Evolutionary conservation across 2,888 invertebrate genomes (phyloP), one percentile per base, ranked within the genome.

Genomic region (Lycia hirtaria): DNA sequence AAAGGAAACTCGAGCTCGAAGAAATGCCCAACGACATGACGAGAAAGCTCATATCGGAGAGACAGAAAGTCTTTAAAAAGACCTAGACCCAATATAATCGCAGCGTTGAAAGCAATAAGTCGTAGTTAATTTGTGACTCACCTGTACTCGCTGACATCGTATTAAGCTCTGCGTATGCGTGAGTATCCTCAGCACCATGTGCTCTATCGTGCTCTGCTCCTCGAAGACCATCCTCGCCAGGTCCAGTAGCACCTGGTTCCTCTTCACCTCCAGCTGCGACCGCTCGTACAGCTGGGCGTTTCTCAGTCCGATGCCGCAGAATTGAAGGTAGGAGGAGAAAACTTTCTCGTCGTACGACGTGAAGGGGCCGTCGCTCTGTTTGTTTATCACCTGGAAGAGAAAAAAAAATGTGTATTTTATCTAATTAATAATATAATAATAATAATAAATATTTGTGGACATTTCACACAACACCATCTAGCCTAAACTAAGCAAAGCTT

Each of bases 271-370:
- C 80, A 98, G 91, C 86, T 98, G 98, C 63, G 98, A 98, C 84
- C 97, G 95, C 89, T 98, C 98, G 85, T 98, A 98, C 32, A 98
- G 94, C 85, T 98, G 98, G n/a, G 98, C 98, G 86, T 98, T 98
- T 61, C 97, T 94, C 51, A 98, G 93, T 2, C 98, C 98, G 71
- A 98, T 98, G 62, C 98, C 98, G 89, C 98, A 98, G 90, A 98
- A 98, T 87, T 98, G 98, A 62, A 98, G 94, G 93, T 98, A 98
- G 75, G 97, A 96, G 56, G 96, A 93, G 90, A 98, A 98, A 53
- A 98, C 95, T 84, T 97, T 93, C 92, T 98, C 98, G 90, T 99
- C 99, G 81, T 95, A 94, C 62, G 94, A 89, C 50, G 97, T 97
- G 89, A 97, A 97, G 60, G 95, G 95, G 59, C 95, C 94, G 75